Base-by-base conservation (phyloP, 1,140 invertebrate species). In the Heliconius hewitsoni region DNA sequence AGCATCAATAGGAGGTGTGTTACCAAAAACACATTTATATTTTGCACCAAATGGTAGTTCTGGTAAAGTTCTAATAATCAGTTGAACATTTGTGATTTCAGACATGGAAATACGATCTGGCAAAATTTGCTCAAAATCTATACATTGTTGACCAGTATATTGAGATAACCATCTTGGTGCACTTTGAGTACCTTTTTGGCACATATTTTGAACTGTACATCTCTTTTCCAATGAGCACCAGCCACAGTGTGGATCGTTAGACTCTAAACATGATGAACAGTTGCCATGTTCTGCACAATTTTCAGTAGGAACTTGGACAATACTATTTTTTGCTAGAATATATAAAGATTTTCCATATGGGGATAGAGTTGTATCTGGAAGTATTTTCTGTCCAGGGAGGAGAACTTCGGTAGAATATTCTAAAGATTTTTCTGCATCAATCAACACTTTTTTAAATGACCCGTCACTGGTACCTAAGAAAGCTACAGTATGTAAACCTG, bases 171-270 rank as follows among this genome's bases (percentile, higher is more conserved):
- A 99, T 39, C 98, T 95, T 1, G 98, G 98, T 75, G 98, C 97
- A 85, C 98, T 98, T 71, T 97, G 96, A 75, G 97, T 98, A 66
- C 98, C 98, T 93, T 98, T 98, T 87, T 98, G 97, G 92, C 98
- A 99, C 70, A 97, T 97, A 81, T 96, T 96, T 84, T 98, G 96
- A 1, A 98, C 96, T 0, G 98, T 98, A 90, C 98, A 99, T 74
- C 98, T 96, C 95, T 98, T 99, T 92, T 99, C 98, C 78, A 99
- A 93, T 1, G 98, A 99, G 95, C 99, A 99, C 98, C 99, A 99
- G 16, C 98, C 98, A 95, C 99, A 99, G 89, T 99, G 99, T 2
- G 99, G 99, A 95, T 99, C 99, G 86, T 97, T 97, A 0, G 98
- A 98, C 88, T 97, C 97, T 11, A 99, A 95, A 93, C 99, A 99